Percentiles rank a stretch among this genome's conserved stretches.
Evolutionary conservation across 2,797 vertebrate genomes (phyloP).

Genomic region (Catharus ustulatus): DNA sequence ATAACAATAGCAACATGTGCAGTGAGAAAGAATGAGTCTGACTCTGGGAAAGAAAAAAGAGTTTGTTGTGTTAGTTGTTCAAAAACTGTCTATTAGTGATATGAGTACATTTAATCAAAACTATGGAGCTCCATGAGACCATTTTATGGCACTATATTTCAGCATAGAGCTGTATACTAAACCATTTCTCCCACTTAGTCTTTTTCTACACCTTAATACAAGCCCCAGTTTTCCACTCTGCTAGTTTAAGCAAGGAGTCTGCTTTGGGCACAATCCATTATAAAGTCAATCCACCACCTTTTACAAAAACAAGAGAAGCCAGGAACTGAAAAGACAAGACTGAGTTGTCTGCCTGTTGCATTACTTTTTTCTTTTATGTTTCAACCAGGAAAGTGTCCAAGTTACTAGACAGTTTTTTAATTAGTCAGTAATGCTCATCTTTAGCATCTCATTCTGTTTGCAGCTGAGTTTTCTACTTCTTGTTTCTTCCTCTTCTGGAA

Average conservation of each 20-base stretch:
- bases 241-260: constrained; percentile 42
- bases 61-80: neutral
- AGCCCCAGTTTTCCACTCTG: constrained; percentile 31
- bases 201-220: constrained; percentile 27
- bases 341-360: neutral
- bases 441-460: constrained; percentile 17
- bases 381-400: constrained; percentile 11
- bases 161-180: neutral
- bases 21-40: neutral
- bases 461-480: constrained; percentile 1
- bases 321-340: neutral
- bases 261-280: constrained; percentile 49
- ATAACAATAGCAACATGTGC: neutral
- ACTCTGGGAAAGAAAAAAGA: neutral
- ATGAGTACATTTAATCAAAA: neutral
- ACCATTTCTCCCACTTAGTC: constrained; percentile 36
- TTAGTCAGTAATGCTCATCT: constrained; percentile 27
- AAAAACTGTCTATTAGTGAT: neutral
- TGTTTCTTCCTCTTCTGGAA: constrained; percentile 4
- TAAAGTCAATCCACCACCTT: constrained; percentile 38
- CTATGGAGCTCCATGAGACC: neutral
- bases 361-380: constrained; percentile 19
- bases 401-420: neutral
- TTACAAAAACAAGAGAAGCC: constrained; percentile 36
- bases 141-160: neutral